These are phyloP conservation scores for Aporophyla nigra DNA, from an alignment of 2,888 invertebrate genomes.

Conservation along the genomic window DNA sequence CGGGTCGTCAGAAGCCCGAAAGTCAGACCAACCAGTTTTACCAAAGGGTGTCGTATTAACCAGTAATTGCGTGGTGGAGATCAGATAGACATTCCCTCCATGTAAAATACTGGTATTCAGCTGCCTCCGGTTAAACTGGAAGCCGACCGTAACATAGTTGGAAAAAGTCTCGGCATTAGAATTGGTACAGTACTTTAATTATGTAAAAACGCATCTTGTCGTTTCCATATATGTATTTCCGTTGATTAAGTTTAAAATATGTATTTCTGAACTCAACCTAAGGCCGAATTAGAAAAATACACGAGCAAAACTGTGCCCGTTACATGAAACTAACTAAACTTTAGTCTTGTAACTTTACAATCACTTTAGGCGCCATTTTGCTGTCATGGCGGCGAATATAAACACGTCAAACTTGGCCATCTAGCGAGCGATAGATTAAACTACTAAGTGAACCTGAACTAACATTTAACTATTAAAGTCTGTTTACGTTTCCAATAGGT, in stretches of 20 bases:
- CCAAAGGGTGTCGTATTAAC: too few relatives aligned
- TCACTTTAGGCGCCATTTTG: constrained; percentile 67
- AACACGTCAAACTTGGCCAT: constrained; percentile 74
- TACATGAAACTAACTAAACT: constrained; percentile 1
- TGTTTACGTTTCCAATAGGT: constrained; percentile 6
- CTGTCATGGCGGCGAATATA: constrained; percentile 76
- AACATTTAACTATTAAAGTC: constrained; percentile 15
- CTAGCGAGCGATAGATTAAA: constrained; percentile 57
- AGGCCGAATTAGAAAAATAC: not conserved
- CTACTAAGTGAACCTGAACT: constrained; percentile 39
- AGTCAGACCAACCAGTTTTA: too few relatives aligned
- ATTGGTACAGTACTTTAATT: too few relatives aligned
- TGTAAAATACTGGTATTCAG: too few relatives aligned
- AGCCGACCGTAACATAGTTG: too few relatives aligned
- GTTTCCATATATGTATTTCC: not conserved
- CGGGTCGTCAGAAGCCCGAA: too few relatives aligned
- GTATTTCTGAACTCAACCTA: too few relatives aligned
- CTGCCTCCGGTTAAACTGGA: too few relatives aligned
- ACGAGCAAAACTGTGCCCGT: not conserved
- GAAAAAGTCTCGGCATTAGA: too few relatives aligned
- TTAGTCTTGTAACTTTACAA: constrained; percentile 29
- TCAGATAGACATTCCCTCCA: too few relatives aligned
- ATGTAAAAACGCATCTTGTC: not conserved
- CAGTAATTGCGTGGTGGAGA: too few relatives aligned
- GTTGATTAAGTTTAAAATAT: not conserved